Conservation (phyloP, 2,797 vertebrate species). For the Rhynchonycteris naso region DNA sequence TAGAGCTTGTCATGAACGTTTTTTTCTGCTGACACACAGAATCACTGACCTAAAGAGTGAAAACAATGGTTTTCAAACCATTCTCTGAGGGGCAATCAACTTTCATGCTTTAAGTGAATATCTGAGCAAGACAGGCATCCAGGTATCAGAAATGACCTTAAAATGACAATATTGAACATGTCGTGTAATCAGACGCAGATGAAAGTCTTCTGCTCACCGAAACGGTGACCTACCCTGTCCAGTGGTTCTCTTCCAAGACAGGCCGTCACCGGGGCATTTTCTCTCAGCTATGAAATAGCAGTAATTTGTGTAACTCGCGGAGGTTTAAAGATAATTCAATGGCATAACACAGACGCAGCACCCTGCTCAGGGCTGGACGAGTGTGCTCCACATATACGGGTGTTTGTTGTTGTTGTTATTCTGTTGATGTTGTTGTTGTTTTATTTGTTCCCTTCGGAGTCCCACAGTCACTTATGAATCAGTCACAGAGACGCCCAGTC, state of each 20-base stretch:
- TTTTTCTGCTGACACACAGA: not conserved
- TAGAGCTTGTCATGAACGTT: not conserved
- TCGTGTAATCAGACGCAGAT: not conserved
- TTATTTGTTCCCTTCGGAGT: not conserved
- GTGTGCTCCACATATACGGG: not conserved
- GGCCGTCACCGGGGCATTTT: not conserved
- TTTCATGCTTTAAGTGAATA: not conserved
- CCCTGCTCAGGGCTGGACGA: not conserved
- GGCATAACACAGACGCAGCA: not conserved
- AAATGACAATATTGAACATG: not conserved
- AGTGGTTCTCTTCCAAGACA: constrained; percentile 20
- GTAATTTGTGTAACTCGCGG: not conserved
- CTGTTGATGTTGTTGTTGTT: no score
- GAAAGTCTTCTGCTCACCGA: not conserved
- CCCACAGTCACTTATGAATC: not conserved
- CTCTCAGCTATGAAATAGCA: not conserved
- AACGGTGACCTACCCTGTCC: not conserved
- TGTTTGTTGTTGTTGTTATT: no score
- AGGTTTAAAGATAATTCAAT: not conserved
- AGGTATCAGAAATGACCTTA: not conserved
- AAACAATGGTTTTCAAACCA: not conserved
- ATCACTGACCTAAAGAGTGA: not conserved
- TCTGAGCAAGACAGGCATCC: not conserved
- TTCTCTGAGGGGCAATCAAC: not conserved
- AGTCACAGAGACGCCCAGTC: not conserved